Percentiles rank a stretch among this genome's conserved stretches.
These are phyloP conservation scores for Pseudocheirus occidentalis DNA, from an alignment of 2,797 vertebrate species.

Conservation along the genomic window DNA sequence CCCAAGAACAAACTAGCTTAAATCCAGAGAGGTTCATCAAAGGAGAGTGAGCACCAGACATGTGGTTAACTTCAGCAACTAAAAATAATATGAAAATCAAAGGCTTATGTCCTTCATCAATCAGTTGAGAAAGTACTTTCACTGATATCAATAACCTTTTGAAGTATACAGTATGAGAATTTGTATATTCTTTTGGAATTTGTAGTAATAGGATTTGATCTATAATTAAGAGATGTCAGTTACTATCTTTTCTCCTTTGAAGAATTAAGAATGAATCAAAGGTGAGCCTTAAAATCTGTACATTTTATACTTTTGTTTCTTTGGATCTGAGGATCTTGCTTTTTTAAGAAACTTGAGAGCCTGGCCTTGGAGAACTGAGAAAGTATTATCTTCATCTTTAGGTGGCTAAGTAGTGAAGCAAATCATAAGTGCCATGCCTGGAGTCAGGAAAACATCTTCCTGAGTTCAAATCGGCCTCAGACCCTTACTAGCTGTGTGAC, in stretches of 20 bases:
- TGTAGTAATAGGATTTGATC: background rate
- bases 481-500: too few species aligned
- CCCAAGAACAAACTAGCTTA: background rate
- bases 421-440: too few species aligned
- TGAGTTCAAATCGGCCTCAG: too few species aligned
- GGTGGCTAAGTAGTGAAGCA: too few species aligned
- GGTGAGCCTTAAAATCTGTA: background rate
- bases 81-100: background rate
- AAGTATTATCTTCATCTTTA: background rate
- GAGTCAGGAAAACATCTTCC: too few species aligned
- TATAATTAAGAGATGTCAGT: background rate
- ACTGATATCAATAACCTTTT: background rate
- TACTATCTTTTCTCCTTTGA: conserved; percentile 8
- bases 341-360: background rate
- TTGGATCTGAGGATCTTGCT: background rate
- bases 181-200: background rate
- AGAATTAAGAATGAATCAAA: background rate
- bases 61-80: too few species aligned
- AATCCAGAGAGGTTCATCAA: background rate
- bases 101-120: background rate
- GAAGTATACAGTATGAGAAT: background rate
- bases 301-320: background rate
- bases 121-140: background rate
- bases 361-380: background rate
- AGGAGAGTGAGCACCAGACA: background rate